Conservation (phyloP, 2,888 invertebrate genomes). For the Sicus ferrugineus region DNA sequence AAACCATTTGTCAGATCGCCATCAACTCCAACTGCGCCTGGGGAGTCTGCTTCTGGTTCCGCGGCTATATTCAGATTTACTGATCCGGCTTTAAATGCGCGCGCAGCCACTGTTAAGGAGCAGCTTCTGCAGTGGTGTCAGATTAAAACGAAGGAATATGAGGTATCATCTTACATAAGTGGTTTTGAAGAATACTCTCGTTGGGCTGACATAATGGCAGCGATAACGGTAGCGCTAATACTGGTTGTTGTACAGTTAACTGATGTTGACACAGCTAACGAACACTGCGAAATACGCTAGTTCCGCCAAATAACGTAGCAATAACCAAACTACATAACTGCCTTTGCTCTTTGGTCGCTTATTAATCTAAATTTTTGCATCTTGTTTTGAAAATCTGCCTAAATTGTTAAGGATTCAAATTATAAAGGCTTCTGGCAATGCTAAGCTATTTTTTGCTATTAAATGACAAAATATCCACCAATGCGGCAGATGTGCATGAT, state of each 20-base stretch:
- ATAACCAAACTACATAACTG: too few relatives aligned
- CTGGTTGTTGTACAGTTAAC: neutral
- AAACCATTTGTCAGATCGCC: constrained; percentile 74
- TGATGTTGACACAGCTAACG: neutral
- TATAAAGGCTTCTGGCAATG: too few relatives aligned
- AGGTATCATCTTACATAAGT: constrained; percentile 71
- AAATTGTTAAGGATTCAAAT: too few relatives aligned
- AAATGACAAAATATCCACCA: too few relatives aligned
- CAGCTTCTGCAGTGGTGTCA: constrained; percentile 96
- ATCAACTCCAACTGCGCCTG: constrained; percentile 74
- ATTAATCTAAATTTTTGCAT: too few relatives aligned
- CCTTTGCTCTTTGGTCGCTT: too few relatives aligned
- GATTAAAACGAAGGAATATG: constrained; percentile 96
- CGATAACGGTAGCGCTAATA: neutral
- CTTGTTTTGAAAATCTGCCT: too few relatives aligned
- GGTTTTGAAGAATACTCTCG: constrained; percentile 20
- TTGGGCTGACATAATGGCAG: constrained; percentile 18
- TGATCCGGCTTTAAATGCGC: constrained; percentile 87
- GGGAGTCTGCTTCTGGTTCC: constrained; percentile 66
- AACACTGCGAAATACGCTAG: too few relatives aligned
- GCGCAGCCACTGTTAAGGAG: constrained; percentile 95
- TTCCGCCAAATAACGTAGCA: too few relatives aligned
- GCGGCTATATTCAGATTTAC: constrained; percentile 89
- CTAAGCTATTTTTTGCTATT: too few relatives aligned
- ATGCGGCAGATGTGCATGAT: too few relatives aligned